Conservation (phyloP, 2,113 vertebrate species). For the Poecilia latipinna region DNA sequence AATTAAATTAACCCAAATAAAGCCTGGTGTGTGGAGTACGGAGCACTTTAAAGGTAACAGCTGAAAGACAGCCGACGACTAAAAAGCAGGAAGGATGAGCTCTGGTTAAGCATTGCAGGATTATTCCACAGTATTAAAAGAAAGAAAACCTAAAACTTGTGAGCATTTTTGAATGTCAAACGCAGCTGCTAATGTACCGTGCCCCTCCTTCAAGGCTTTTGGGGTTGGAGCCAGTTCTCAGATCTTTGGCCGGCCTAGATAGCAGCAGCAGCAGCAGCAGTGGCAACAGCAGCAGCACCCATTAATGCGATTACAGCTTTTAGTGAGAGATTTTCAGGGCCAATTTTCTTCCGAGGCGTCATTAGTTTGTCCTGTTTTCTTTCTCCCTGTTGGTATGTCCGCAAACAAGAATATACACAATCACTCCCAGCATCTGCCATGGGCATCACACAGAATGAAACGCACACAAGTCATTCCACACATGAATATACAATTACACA, state of each 20-base stretch:
- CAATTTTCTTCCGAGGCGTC: conserved; percentile 62
- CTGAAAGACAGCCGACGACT: conserved; percentile 49
- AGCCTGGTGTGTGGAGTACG: conserved; percentile 42
- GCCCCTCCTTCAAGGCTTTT: conserved; percentile 37
- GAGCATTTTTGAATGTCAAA: conserved; percentile 38
- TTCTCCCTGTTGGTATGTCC: conserved; percentile 39
- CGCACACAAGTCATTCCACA: background rate
- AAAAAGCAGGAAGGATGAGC: conserved; percentile 30
- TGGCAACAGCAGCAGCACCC: conserved; percentile 37
- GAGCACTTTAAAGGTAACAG: conserved; percentile 53
- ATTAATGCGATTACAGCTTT: conserved; percentile 77
- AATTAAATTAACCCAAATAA: conserved; percentile 79
- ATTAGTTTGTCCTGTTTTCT: conserved; percentile 61
- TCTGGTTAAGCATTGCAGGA: conserved; percentile 17
- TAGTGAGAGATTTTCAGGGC: conserved; percentile 68
- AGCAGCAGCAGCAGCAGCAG: conserved; percentile 46
- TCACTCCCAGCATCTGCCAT: conserved; percentile 17
- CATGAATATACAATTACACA: conserved; percentile 20
- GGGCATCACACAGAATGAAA: background rate
- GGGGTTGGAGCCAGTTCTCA: conserved; percentile 45
- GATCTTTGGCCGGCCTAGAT: conserved; percentile 60
- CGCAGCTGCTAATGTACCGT: conserved; percentile 41
- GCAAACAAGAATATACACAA: conserved; percentile 48
- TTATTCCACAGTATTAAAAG: conserved; percentile 19
- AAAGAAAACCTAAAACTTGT: conserved; percentile 39